These are phyloP conservation scores for Ibycter americanus DNA, from an alignment of 2,797 vertebrate genomes.

Conservation along the genomic window DNA sequence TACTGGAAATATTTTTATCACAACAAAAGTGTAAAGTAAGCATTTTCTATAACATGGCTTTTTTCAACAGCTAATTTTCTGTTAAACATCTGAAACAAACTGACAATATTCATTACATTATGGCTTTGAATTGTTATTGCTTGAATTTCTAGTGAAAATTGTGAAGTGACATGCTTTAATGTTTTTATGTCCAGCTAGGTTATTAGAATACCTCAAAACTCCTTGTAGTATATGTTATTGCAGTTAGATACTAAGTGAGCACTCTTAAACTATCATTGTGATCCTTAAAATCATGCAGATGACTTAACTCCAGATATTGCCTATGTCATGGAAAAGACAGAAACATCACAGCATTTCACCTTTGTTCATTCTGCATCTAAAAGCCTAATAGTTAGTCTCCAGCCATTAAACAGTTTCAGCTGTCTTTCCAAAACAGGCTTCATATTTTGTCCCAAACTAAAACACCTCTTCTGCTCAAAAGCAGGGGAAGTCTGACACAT, in stretches of 20 bases:
- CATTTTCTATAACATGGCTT: not conserved
- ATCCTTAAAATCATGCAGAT: not conserved
- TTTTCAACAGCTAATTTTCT: not conserved
- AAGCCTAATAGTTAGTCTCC: not conserved
- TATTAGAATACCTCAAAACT: not conserved
- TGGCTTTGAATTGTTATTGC: not conserved
- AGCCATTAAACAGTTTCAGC: not conserved
- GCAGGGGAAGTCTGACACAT: not conserved
- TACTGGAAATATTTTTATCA: not conserved
- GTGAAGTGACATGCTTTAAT: not conserved
- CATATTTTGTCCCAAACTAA: not conserved
- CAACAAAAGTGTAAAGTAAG: not conserved
- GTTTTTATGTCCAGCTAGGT: not conserved
- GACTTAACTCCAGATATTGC: not conserved
- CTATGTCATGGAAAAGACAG: not conserved
- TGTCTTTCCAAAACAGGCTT: not conserved
- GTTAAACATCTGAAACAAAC: not conserved
- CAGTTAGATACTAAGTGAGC: not conserved
- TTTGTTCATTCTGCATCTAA: not conserved
- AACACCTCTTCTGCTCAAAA: not conserved
- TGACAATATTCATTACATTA: not conserved
- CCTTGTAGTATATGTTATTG: not conserved
- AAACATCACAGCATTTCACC: not conserved
- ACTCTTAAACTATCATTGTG: not conserved
- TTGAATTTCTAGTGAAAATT: not conserved